phyloP scores from a whole-genome alignment of 2,113 vertebrate genomes.

The Alosa alosa region DNA sequence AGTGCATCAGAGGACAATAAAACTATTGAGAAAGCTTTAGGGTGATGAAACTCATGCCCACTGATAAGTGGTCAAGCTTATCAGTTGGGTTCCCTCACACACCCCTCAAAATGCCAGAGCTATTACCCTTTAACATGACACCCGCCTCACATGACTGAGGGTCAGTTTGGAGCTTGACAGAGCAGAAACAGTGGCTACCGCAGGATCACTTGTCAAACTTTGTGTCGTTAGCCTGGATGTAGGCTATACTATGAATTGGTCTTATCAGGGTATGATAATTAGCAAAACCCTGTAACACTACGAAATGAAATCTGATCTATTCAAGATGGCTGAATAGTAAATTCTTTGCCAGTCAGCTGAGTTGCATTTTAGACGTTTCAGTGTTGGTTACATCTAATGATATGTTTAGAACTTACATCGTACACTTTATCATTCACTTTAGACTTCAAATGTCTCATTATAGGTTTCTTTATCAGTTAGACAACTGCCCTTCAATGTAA shows the following conservation, averaged over 20 bases:
- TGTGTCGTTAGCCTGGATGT: background rate
- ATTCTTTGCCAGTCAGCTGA: too few relatives aligned
- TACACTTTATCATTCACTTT: background rate
- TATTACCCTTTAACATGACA: conserved; percentile 1
- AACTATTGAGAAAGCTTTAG: background rate
- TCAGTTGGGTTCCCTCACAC: background rate
- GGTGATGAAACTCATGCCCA: background rate
- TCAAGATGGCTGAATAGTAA: too few relatives aligned
- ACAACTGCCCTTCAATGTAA: background rate
- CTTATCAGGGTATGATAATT: background rate
- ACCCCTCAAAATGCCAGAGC: background rate
- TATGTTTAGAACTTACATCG: too few relatives aligned
- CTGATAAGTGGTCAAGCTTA: background rate
- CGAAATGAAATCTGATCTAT: too few relatives aligned
- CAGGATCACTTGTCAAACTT: too few relatives aligned
- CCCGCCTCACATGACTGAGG: background rate
- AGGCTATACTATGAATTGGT: background rate
- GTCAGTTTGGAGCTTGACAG: background rate
- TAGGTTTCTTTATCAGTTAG: background rate
- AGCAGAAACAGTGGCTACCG: background rate
- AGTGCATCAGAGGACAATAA: background rate
- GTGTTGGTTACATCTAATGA: too few relatives aligned
- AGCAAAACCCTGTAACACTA: background rate
- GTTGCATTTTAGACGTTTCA: too few relatives aligned
- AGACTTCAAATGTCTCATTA: background rate